Base-by-base conservation (phyloP, 2,888 invertebrate species). In the Acleris cristana region DNA sequence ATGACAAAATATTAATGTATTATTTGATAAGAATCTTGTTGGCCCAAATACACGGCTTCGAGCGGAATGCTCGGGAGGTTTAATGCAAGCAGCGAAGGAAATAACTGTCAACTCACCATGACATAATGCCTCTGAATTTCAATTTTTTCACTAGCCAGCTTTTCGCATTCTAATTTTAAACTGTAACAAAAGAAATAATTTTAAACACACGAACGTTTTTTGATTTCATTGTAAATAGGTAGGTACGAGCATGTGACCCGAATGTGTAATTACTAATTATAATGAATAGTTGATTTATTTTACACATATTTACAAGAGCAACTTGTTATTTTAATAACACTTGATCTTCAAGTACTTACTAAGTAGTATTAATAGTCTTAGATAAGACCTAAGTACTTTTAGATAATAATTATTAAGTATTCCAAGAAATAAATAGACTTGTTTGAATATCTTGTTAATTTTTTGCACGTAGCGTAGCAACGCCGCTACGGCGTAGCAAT, bases 101-200 rank as follows among this genome's bases (percentile, higher is more conserved):
- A 58, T 51, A 61, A 48, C 52, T 57, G 45, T 45, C 56, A 58
- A 91, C 96, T 95, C 91, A 97, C 97, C 97, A 97, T 97, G 76
- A 97, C 96, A 93, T 97, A 97, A 93, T 97, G 97, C 90, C 97
- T 94, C 89, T 97, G 97, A 93, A 97, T 96, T 94, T 97, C 97
- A 80, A 97, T 97, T 94, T 97, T 97, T 94, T 97, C 97, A 87
- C 95, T 95, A 82, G 96, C 96, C 88, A 97, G 92, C 91, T 97
- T 97, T 92, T 97, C 97, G 90, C 96, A 96, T 93, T 97, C 97
- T 94, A 96, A 94, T 94, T 97, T 97, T 90, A 97, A 94, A 89
- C 95, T 95, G 94, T 81, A 94, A 94, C 89, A 91, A 89, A 48
- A 64, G 55, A 60, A 60, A 60, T 18, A 49, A 44, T 51, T 53